Conservation (phyloP, 2,113 vertebrate species). For the Neotragus pygmaeus region DNA sequence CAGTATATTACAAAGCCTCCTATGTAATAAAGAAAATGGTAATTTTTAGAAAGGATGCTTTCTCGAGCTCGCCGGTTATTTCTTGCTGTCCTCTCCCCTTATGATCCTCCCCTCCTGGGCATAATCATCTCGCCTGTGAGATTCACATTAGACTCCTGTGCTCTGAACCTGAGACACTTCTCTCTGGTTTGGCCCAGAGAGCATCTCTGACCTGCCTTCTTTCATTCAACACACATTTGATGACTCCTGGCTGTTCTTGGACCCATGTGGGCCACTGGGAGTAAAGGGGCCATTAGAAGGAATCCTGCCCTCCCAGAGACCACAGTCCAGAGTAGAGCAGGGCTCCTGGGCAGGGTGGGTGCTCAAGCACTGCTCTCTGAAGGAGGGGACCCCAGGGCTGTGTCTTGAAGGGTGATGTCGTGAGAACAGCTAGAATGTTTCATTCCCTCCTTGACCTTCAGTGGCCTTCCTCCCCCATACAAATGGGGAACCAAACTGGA, state of each 20-base stretch:
- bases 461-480: background rate
- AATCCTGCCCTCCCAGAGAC: background rate
- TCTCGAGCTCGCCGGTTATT: background rate
- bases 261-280: accelerated
- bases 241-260: no score
- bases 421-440: background rate
- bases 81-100: background rate
- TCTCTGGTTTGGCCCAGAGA: background rate
- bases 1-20: background rate
- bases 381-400: background rate
- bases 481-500: background rate
- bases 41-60: background rate
- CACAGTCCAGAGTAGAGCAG: background rate
- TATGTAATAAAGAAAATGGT: background rate
- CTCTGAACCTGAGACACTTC: background rate
- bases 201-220: background rate
- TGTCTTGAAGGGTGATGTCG: background rate
- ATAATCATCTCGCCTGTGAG: background rate
- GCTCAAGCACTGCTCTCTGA: background rate
- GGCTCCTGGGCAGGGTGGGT: background rate
- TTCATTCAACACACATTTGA: background rate
- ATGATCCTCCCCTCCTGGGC: background rate
- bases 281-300: no score
- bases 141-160: background rate
- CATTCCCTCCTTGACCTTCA: background rate